Evolutionary conservation across 2,888 invertebrate genomes (phyloP).

Genomic region (Limulus polyphemus): DNA sequence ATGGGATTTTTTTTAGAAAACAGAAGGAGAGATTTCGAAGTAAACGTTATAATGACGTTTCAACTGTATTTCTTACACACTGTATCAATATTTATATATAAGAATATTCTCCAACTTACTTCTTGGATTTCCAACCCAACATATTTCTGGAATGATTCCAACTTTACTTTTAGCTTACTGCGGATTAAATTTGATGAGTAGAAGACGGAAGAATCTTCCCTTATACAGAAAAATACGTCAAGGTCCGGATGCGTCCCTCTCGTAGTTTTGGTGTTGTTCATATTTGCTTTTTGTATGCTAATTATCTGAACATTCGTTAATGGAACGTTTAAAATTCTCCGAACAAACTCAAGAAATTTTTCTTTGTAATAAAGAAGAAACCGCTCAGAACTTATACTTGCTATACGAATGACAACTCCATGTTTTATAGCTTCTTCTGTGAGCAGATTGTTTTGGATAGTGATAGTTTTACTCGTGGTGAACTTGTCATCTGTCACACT

Average conservation of each 20-base stretch:
- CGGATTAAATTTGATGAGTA: constrained; percentile 50
- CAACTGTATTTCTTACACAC: too few species aligned
- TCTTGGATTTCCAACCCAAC: constrained; percentile 48
- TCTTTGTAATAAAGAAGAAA: constrained; percentile 76
- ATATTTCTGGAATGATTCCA: constrained; percentile 52
- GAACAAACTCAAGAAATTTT: constrained; percentile 63
- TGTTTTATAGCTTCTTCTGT: constrained; percentile 73
- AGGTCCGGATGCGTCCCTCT: constrained; percentile 44
- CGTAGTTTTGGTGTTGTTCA: background rate
- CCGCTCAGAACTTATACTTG: constrained; percentile 63
- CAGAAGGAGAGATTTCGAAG: too few species aligned
- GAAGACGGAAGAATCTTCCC: constrained; percentile 43
- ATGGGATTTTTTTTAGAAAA: too few species aligned
- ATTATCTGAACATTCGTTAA: constrained; percentile 71
- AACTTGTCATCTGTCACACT: constrained; percentile 44
- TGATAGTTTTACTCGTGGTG: constrained; percentile 45
- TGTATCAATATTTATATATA: too few species aligned
- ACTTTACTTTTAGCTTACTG: constrained; percentile 48
- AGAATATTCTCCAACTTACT: constrained; percentile 1
- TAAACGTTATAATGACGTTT: too few species aligned
- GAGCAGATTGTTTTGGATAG: constrained; percentile 61
- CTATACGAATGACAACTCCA: constrained; percentile 68
- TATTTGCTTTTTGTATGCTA: constrained; percentile 53
- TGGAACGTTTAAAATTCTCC: constrained; percentile 56
- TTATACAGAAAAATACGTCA: constrained; percentile 75